phyloP scores from a whole-genome alignment of 2,113 vertebrate genomes.

The Bucco capensis region DNA sequence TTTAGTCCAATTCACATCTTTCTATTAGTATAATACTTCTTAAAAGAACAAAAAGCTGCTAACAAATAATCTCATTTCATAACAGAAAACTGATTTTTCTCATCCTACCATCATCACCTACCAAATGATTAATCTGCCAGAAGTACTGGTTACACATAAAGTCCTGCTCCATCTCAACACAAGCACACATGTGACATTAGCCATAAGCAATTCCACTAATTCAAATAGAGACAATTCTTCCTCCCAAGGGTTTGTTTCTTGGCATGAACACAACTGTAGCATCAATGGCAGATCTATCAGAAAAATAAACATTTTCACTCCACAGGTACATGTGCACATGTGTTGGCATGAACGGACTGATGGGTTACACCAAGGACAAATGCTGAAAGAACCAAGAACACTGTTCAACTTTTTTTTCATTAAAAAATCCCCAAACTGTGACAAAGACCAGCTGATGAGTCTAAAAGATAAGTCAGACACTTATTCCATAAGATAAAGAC shows the following conservation, averaged over 20 bases:
- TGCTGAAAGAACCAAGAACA: not conserved
- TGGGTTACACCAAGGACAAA: not conserved
- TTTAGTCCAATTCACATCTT: not conserved
- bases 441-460: not conserved
- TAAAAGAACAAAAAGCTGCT: not conserved
- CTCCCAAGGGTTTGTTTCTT: not conserved
- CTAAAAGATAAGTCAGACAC: not conserved
- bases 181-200: not conserved
- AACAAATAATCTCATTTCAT: not conserved
- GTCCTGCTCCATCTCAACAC: not conserved
- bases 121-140: accelerated
- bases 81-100: not conserved
- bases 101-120: not conserved
- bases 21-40: not conserved
- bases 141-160: not conserved
- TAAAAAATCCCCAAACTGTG: not conserved
- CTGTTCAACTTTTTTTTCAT: not conserved
- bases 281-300: not conserved
- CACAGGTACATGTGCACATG: not conserved
- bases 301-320: not conserved
- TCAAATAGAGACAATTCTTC: not conserved
- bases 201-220: accelerated
- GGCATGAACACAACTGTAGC: not conserved
- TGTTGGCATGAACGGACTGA: not conserved
- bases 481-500: not conserved